Conservation (phyloP, 2,113 vertebrate species). For the Calidris pugnax region DNA sequence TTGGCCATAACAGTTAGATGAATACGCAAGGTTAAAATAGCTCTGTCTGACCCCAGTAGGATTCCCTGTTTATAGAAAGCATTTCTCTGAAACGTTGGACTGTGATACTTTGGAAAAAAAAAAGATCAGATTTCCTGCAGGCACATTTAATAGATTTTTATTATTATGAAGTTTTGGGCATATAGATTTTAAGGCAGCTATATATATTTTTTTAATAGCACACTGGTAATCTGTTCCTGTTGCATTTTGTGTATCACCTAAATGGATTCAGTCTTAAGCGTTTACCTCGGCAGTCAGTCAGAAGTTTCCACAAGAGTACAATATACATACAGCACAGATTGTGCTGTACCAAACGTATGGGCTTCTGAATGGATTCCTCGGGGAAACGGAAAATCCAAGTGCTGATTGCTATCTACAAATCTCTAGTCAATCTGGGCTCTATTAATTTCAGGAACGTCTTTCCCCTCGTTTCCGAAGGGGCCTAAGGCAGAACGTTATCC, state of each 20-base stretch:
- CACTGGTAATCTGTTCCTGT: background rate
- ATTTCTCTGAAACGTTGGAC: background rate
- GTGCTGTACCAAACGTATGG: accelerated
- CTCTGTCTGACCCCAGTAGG: slow-evolving; percentile 15
- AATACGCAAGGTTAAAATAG: slow-evolving; percentile 36
- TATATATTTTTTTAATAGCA: background rate
- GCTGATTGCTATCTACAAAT: background rate
- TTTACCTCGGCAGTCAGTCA: background rate
- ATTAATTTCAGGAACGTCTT: background rate
- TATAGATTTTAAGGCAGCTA: background rate
- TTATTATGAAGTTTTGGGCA: background rate
- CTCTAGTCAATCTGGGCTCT: background rate
- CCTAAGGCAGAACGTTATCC: background rate
- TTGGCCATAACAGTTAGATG: slow-evolving; percentile 2
- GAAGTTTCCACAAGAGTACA: background rate
- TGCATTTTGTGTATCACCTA: background rate
- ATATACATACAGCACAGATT: background rate
- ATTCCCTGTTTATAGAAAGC: slow-evolving; percentile 34
- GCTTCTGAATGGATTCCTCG: background rate
- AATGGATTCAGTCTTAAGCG: background rate
- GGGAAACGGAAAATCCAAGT: background rate
- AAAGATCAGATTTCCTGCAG: background rate
- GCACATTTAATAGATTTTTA: accelerated
- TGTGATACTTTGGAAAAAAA: background rate
- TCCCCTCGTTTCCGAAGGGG: background rate